Base-by-base conservation (phyloP, 2,113 vertebrate species). In the Phylloscopus trochilus region DNA sequence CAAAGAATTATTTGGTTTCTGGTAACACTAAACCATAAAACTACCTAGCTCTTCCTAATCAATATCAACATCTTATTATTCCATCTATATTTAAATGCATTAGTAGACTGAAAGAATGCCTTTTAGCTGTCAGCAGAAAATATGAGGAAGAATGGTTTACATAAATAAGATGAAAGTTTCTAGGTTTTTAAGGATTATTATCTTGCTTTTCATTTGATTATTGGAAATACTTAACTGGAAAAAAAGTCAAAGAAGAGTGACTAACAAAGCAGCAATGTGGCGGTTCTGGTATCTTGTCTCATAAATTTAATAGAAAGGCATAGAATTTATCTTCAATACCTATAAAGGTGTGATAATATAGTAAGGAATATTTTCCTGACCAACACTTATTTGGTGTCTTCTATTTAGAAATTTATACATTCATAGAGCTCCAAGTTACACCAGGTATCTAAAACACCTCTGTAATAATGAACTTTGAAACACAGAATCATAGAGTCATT, bases 1-100 rank as follows among this genome's bases (percentile, higher is more conserved):
- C 95, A 92, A 87, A 78, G 76, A 96, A 95, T 88, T 83, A 92
- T 83, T 95, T 37, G 79, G 85, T 95, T 96, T 97, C 96, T 94
- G 92, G 67, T 97, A 93, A 95, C 87, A 92, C 68, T 70, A 67
- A 97, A 95, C 67, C 96, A 96, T 64, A 90, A 92, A 91, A 74
- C 93, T 94, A 96, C 43, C 80, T 96, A 86, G 49, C 49, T 97
- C 86, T 93, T 96, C 70, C 92, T 95, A 92, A 96, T 90, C 39
- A 60, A 85, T 96, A 95, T 75, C 72, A 96, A 82, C 93, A 95
- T 84, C 46, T 95, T 92, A 85, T 74, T 94, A 81, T 95, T 97
- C 94, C 35, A 64, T 86, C 88, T 89, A 49, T 95, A 81, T 90
- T 96, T 97, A 89, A 88, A 63, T 96, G 59, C 78, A 56, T 92